Conservation (phyloP, 2,888 invertebrate genomes). For the Nomada flava region DNA sequence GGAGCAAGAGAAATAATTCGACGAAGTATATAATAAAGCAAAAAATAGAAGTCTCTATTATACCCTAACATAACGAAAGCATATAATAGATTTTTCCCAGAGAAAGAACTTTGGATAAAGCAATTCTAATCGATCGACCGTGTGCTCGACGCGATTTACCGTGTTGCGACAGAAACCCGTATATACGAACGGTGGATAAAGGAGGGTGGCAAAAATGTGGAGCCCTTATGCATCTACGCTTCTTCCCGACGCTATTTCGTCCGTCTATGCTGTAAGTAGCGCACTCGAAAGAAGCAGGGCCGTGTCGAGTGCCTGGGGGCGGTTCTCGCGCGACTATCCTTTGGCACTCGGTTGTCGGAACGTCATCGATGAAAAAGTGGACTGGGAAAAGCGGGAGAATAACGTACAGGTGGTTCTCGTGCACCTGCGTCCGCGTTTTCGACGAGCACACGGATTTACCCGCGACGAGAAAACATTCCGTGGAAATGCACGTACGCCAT, state of each 20-base stretch:
- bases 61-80: too few relatives aligned
- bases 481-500: background rate
- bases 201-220: slow-evolving; percentile 4
- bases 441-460: background rate
- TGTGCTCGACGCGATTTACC: background rate
- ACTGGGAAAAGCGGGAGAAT: slow-evolving; percentile 10
- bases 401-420: slow-evolving; percentile 29
- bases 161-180: background rate
- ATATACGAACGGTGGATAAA: background rate
- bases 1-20: background rate
- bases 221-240: slow-evolving; percentile 32
- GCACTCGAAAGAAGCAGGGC: slow-evolving; percentile 64
- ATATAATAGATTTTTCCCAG: too few relatives aligned
- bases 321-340: slow-evolving; percentile 32
- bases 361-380: slow-evolving; percentile 28
- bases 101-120: background rate
- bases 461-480: background rate
- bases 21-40: too few relatives aligned
- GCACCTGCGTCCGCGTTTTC: background rate
- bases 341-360: slow-evolving; percentile 38
- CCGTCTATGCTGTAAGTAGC: slow-evolving; percentile 55
- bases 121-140: background rate
- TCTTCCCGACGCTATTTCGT: slow-evolving; percentile 44
- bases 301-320: slow-evolving; percentile 69
- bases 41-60: too few relatives aligned